Base-by-base conservation (phyloP, 2,888 invertebrate genomes). In the Sphecodes monilicornis region DNA sequence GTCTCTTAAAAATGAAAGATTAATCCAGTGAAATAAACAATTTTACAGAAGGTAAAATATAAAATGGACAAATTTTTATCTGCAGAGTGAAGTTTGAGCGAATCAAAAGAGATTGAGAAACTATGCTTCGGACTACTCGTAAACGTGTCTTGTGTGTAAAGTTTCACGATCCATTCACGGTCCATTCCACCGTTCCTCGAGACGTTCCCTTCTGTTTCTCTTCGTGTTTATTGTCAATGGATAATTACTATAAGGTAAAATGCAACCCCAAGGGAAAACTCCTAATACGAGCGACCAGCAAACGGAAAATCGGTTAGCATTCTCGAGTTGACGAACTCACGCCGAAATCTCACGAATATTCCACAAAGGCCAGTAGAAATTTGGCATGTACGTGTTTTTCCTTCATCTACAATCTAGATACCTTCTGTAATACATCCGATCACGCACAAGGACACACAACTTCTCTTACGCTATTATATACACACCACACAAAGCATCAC, bases 401-500 rank as follows among this genome's bases (percentile, higher is more conserved):
- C 43, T 79, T 39, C 66, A n/a, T 68, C 76, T 74, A 71, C 71
- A 82, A 60, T 87, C 87, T 85, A 85, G 79, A 85, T 84, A 86
- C 76, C 82, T 86, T 85, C 80, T 78, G 73, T 78, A 85, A 85
- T 74, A 75, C 74, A 82, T 76, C 71, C 80, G 76, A 81, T 80
- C 80, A 78, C 60, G 60, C 87, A 89, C 87, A 82, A 54, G 83
- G 79, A 60, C 84, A 87, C 80, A 78, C 86, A 66, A 75, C 60
- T 57, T 80, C 76, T 86, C 85, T 86, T 90, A 90, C 69, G 54
- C 64, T 84, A 86, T 83, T 88, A 86, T 87, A 86, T 90, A 87
- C 90, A 87, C 86, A 90, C 88, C 88, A 89, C 90, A 90, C 88
- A 89, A 92, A 92, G 92, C 91, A 86, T 88, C 89, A 87, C 88